These are phyloP conservation scores for Vombatus ursinus DNA, from an alignment of 2,113 vertebrate species.

Conservation along the genomic window DNA sequence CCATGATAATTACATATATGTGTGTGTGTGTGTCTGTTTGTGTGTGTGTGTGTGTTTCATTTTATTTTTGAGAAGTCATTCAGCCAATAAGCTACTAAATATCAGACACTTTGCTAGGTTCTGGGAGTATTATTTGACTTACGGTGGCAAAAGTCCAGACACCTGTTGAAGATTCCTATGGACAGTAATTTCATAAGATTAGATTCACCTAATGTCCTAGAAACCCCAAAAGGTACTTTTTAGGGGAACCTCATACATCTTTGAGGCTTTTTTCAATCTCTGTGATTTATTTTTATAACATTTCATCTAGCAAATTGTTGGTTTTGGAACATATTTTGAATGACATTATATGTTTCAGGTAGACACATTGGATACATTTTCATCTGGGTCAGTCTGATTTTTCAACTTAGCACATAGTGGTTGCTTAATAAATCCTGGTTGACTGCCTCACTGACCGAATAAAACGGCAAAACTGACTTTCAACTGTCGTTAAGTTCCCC, in stretches of 20 bases:
- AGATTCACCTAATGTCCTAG: neutral
- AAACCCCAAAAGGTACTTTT: neutral
- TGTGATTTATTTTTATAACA: neutral
- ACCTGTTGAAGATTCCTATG: neutral
- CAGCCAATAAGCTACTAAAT: neutral
- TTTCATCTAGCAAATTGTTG: neutral
- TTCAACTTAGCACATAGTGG: neutral
- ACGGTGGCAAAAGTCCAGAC: neutral
- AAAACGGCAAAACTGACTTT: neutral
- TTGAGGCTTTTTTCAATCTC: neutral
- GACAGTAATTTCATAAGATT: neutral
- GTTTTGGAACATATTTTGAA: neutral
- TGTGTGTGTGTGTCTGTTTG: no score
- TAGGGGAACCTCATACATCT: neutral
- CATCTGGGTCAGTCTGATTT: neutral
- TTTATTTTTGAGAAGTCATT: neutral
- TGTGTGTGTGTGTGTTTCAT: neutral
- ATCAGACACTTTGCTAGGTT: neutral
- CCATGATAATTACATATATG: neutral
- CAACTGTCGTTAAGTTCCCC: neutral
- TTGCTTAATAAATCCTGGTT: neutral
- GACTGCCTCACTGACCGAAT: neutral
- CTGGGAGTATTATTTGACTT: neutral
- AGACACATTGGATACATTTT: neutral
- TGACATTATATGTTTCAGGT: neutral